Base-by-base conservation (phyloP, 2,113 vertebrate genomes). In the Rhinopomastus cyanomelas region DNA sequence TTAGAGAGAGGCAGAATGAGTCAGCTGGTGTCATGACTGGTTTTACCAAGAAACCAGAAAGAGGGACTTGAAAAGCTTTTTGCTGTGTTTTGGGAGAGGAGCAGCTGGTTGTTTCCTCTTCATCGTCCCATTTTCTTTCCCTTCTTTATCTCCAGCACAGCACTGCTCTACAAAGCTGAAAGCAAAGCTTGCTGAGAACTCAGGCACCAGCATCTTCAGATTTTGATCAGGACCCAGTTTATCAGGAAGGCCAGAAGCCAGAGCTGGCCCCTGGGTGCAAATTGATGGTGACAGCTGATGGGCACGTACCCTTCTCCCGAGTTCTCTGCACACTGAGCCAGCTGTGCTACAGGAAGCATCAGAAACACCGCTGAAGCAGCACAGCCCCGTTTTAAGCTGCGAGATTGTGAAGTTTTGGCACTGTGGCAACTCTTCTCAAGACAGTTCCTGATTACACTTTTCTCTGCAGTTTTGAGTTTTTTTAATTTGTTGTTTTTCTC, bases 251-350 rank as follows among this genome's bases (percentile, higher is more conserved):
- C 42, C 53, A 19, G 49, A 34, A 71, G 65, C 18, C 7, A 3
- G 32, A 52, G 22, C 4, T 49, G 59, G 57, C 53, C 36, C 2
- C 0, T 39, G 77, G 44, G 66, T 78, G 44, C 27, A 9, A 34
- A 11, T 5, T 21, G 39, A 36, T 27, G 53, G 15, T 56, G 65
- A 36, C 4, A 30, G 44, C 27, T 25, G 89, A 29, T 26, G 51
- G 19, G 37, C 20, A 44, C 2, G 15, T 52, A 64, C 18, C 51
- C 52, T 55, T 55, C 37, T 56, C 65, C 32, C 7, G 3, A 9
- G 2, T 30, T 39, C 26, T 46, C 34, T 1, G 0, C 14, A 10
- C 0, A 0, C 0, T 2, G 36, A 42, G 48, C 52, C 30, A 8
- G 64, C 65, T 26, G 51, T 3, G 7, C 66, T 39, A 8, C n/a